Evolutionary conservation across 2,888 invertebrate species (phyloP).

Genomic region (Caenorhabditis sp.): DNA sequence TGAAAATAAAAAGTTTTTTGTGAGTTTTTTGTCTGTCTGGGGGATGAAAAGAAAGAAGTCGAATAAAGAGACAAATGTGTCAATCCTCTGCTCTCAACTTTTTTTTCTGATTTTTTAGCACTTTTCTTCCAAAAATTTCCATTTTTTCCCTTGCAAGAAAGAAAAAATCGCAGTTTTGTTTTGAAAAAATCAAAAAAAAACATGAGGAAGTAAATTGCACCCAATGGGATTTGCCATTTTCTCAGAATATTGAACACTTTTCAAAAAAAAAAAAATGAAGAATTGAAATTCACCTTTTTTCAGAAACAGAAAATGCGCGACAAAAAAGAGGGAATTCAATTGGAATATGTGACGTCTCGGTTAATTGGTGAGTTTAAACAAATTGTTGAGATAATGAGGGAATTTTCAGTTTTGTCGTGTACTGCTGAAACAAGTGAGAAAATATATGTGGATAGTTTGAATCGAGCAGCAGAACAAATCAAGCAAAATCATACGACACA

Average conservation of each 20-base stretch:
- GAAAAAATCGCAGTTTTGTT: not conserved
- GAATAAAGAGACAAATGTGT: conserved; percentile 39
- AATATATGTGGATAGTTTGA: conserved; percentile 40
- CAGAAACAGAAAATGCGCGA: conserved; percentile 45
- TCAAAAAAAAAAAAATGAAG: too few species aligned
- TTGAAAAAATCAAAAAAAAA: not conserved
- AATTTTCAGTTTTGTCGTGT: conserved; percentile 30
- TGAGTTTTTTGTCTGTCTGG: not conserved
- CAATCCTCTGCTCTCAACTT: conserved; percentile 19
- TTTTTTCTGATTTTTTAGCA: conserved; percentile 3
- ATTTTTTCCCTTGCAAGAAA: not conserved
- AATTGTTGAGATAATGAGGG: not conserved
- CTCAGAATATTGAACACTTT: not conserved
- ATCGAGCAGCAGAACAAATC: conserved; percentile 73
- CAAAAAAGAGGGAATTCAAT: conserved; percentile 38
- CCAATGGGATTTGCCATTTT: not conserved
- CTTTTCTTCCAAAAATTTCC: not conserved
- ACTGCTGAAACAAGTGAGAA: conserved; percentile 36
- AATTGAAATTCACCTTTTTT: too few species aligned
- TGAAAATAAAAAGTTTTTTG: not conserved
- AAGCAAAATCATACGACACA: conserved; percentile 26
- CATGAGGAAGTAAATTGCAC: not conserved
- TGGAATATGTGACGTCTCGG: conserved; percentile 45
- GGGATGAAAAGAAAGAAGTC: not conserved
- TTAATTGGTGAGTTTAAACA: conserved; percentile 31